Percentiles rank a stretch among this genome's conserved stretches.
Evolutionary conservation across 2,113 vertebrate genomes (phyloP).

Genomic region (Proterorhinus semilunaris): DNA sequence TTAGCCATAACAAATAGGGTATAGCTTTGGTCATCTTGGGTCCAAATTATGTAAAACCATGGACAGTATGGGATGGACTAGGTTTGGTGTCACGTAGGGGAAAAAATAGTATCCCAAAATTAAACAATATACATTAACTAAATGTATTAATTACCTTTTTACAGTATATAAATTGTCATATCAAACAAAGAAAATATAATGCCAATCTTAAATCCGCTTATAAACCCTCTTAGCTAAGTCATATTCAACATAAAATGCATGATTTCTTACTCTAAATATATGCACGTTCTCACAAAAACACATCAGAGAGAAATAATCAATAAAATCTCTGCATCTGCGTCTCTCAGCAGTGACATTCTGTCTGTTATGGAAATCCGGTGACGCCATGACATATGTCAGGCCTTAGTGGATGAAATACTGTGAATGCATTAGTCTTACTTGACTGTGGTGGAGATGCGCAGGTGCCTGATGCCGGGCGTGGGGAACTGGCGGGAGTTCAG

Average conservation of each 20-base stretch:
- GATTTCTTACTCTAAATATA: not conserved
- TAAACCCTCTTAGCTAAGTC: not conserved
- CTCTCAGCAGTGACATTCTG: conserved; percentile 11
- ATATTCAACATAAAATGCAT: not conserved
- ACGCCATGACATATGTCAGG: conserved; percentile 27
- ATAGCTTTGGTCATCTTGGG: too few relatives aligned
- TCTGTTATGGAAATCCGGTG: conserved; percentile 26
- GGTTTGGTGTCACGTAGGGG: too few relatives aligned
- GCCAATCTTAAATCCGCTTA: not conserved
- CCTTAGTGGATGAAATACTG: not conserved
- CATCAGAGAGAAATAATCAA: conserved; percentile 23
- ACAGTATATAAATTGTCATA: too few relatives aligned
- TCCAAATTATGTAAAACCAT: too few relatives aligned
- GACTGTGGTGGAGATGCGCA: conserved; percentile 82
- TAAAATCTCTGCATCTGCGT: conserved; percentile 12
- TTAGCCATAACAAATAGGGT: too few relatives aligned
- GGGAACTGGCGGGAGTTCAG: conserved; percentile 96
- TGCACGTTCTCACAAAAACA: conserved; percentile 1
- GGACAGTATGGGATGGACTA: too few relatives aligned
- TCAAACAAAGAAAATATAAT: not conserved
- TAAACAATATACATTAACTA: too few relatives aligned
- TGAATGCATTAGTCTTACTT: conserved; percentile 70
- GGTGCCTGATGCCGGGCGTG: conserved; percentile 90
- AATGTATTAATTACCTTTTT: too few relatives aligned
- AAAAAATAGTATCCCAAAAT: too few relatives aligned